A percentile compares a stretch with the other conserved stretches of the same genome.
These are phyloP conservation scores for Drosophila ogumai DNA, from an alignment of 1,140 invertebrate species.

Conservation along the genomic window DNA sequence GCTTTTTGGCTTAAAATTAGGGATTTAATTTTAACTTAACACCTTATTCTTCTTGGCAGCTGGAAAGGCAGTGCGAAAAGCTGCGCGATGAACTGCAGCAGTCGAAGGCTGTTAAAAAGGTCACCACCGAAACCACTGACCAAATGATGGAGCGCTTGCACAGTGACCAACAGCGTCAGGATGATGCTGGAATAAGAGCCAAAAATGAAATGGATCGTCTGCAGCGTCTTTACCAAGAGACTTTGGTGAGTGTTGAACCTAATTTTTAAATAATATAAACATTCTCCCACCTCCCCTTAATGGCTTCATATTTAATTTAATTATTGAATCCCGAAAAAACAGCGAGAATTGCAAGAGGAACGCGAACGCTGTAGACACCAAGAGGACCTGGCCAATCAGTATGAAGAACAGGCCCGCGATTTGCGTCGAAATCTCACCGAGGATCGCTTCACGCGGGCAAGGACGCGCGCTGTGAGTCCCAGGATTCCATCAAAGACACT, in stretches of 20 bases:
- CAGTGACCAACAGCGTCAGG: slow-evolving; percentile 68
- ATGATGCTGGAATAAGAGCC: slow-evolving; percentile 50
- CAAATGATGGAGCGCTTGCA: slow-evolving; percentile 63
- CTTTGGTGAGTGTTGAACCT: slow-evolving; percentile 51
- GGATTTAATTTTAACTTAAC: slow-evolving; percentile 1
- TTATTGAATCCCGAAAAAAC: background rate
- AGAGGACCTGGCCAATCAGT: slow-evolving; percentile 64
- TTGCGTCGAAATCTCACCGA: slow-evolving; percentile 69
- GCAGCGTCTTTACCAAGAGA: slow-evolving; percentile 47
- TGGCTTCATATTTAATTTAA: no score
- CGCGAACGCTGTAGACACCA: slow-evolving; percentile 58
- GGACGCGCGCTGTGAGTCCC: slow-evolving; percentile 52
- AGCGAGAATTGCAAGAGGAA: slow-evolving; percentile 66
- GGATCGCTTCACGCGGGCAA: slow-evolving; percentile 74
- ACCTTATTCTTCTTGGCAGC: slow-evolving; percentile 20
- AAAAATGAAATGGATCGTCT: slow-evolving; percentile 69
- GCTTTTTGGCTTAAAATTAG: background rate
- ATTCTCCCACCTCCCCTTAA: no score
- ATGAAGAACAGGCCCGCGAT: slow-evolving; percentile 64
- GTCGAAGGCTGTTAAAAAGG: slow-evolving; percentile 41
- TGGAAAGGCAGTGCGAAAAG: slow-evolving; percentile 58
- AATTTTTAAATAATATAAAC: no score
- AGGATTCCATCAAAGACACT: slow-evolving; percentile 47
- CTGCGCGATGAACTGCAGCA: slow-evolving; percentile 62
- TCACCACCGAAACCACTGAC: slow-evolving; percentile 67